These are phyloP conservation scores for Thinocorus orbignyianus DNA, from an alignment of 2,113 vertebrate species.

Conservation along the genomic window DNA sequence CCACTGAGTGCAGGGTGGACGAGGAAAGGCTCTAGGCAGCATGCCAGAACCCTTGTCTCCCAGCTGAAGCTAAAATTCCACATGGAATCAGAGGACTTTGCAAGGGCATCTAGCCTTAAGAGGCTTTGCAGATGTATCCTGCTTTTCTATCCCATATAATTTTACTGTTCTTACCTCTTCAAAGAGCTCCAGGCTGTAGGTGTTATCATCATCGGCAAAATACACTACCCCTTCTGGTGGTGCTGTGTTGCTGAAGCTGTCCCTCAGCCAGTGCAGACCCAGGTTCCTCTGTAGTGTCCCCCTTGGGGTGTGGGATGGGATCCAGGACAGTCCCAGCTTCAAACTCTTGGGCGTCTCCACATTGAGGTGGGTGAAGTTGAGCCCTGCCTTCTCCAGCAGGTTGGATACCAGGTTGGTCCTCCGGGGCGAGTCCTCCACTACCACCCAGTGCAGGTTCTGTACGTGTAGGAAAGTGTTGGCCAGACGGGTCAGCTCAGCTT, in stretches of 20 bases:
- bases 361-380: slow-evolving; percentile 91
- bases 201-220: slow-evolving; percentile 97
- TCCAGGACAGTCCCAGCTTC: slow-evolving; percentile 77
- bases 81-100: not conserved
- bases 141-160: not conserved
- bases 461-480: slow-evolving; percentile 92
- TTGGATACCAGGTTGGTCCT: slow-evolving; percentile 82
- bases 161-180: slow-evolving; percentile 82
- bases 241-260: slow-evolving; percentile 69
- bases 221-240: slow-evolving; percentile 86
- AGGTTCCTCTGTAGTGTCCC: slow-evolving; percentile 92
- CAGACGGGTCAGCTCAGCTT: slow-evolving; percentile 91
- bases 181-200: slow-evolving; percentile 93
- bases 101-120: not conserved
- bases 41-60: not conserved
- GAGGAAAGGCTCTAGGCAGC: not conserved
- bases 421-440: slow-evolving; percentile 88
- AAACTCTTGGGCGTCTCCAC: slow-evolving; percentile 84
- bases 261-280: slow-evolving; percentile 89
- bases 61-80: not conserved
- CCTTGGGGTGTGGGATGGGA: slow-evolving; percentile 80
- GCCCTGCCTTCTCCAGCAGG: slow-evolving; percentile 82
- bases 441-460: slow-evolving; percentile 91
- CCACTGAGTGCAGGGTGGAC: rapidly evolving
- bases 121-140: not conserved